Evolutionary conservation across 2,113 vertebrate genomes (phyloP).

Genomic region (Scortum barcoo): DNA sequence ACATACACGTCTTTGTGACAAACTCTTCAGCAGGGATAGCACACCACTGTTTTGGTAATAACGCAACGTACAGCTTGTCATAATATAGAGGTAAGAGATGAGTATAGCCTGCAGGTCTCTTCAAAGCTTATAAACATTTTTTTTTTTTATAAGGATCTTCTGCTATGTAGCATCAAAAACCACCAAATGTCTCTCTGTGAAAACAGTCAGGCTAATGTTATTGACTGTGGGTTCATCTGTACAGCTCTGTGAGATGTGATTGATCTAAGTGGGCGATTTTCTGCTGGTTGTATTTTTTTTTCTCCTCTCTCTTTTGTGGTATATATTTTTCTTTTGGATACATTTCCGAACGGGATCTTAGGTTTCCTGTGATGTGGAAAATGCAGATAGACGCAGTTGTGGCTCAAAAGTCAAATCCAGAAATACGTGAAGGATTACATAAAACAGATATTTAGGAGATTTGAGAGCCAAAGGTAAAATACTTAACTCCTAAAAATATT

Average conservation of each 20-base stretch:
- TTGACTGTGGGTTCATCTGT: slow-evolving; percentile 24
- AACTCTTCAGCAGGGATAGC: neutral
- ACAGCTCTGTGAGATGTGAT: slow-evolving; percentile 9
- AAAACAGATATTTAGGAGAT: slow-evolving; percentile 4
- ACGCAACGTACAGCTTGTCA: neutral
- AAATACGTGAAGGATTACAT: neutral
- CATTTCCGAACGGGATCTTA: slow-evolving; percentile 16
- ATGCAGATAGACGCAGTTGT: slow-evolving; percentile 13
- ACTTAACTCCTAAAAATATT: slow-evolving; percentile 1
- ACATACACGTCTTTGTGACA: neutral
- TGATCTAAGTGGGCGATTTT: slow-evolving; percentile 34
- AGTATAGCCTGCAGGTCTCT: neutral
- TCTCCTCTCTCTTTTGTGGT: slow-evolving; percentile 26
- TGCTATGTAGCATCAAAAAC: slow-evolving; percentile 4
- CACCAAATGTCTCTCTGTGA: neutral
- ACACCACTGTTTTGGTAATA: neutral
- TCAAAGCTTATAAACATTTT: neutral
- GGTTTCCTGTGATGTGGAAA: slow-evolving; percentile 45
- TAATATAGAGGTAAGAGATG: neutral
- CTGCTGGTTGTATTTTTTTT: neutral
- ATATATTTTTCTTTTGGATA: slow-evolving; percentile 28
- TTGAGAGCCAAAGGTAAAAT: neutral
- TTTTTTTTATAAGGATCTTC: neutral
- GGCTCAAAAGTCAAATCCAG: slow-evolving; percentile 14
- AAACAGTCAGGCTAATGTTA: slow-evolving; percentile 6